Evolutionary conservation across 2,797 vertebrate species (phyloP).

Genomic region (Sebastes kiyomatsui): DNA sequence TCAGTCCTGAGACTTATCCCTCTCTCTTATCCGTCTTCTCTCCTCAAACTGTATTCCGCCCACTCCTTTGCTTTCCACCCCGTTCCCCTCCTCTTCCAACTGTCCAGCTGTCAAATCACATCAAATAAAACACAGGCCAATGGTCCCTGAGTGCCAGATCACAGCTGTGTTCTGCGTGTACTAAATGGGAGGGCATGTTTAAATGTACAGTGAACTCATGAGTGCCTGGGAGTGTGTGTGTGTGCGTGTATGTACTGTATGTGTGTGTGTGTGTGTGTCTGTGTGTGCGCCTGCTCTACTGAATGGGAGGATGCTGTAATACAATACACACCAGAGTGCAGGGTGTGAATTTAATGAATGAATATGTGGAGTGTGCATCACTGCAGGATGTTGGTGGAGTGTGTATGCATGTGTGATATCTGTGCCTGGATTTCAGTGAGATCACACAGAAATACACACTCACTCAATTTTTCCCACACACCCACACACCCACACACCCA

Average conservation of each 20-base stretch:
- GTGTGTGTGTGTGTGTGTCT: slow-evolving; percentile 12
- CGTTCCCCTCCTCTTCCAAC: slow-evolving; percentile 64
- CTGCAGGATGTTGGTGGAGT: slow-evolving; percentile 52
- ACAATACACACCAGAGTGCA: slow-evolving; percentile 69
- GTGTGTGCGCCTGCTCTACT: slow-evolving; percentile 42
- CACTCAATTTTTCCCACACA: background rate
- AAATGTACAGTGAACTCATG: slow-evolving; percentile 77
- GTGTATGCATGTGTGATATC: slow-evolving; percentile 37
- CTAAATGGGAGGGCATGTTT: slow-evolving; percentile 77
- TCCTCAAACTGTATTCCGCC: slow-evolving; percentile 73
- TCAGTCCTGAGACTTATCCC: slow-evolving; percentile 72
- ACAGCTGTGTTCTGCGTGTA: slow-evolving; percentile 80
- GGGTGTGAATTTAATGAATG: slow-evolving; percentile 82
- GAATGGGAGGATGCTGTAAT: slow-evolving; percentile 80
- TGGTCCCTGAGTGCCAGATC: slow-evolving; percentile 81
- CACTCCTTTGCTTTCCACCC: slow-evolving; percentile 67
- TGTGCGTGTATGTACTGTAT: background rate
- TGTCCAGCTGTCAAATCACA: slow-evolving; percentile 93
- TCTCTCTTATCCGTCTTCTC: slow-evolving; percentile 61
- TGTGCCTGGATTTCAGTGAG: slow-evolving; percentile 32
- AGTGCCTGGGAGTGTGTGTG: slow-evolving; percentile 61
- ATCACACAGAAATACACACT: slow-evolving; percentile 1
- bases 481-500: background rate
- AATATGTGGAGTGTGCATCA: slow-evolving; percentile 60
- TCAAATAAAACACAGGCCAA: slow-evolving; percentile 83